A percentile compares a stretch with the other conserved stretches of the same genome.
phyloP scores from a whole-genome alignment of 2,797 vertebrate genomes.

The Holocentrus rufus region DNA sequence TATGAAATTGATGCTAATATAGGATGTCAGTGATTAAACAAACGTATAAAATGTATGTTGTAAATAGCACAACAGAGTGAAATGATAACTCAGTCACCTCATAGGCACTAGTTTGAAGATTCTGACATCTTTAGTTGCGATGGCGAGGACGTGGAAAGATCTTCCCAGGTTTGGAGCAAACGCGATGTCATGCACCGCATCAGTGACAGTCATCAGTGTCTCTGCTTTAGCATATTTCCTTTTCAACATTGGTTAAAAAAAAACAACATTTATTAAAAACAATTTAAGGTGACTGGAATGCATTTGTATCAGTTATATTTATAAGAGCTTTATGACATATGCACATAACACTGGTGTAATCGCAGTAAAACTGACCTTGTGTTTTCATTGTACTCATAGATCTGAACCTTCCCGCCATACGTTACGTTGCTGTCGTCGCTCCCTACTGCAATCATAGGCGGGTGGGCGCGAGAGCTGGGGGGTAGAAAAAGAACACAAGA shows the following conservation, averaged over 20 bases:
- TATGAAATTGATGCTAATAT: background rate
- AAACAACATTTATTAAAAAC: background rate
- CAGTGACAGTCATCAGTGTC: conserved; percentile 94
- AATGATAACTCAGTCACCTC: conserved; percentile 78
- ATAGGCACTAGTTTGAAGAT: conserved; percentile 97
- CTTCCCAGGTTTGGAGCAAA: conserved; percentile 97
- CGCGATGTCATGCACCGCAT: conserved; percentile 95
- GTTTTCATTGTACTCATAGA: conserved; percentile 99
- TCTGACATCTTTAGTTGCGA: conserved; percentile 97
- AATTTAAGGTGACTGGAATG: background rate
- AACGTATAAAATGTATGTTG: background rate
- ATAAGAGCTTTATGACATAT: background rate
- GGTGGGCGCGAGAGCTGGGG: conserved; percentile 91
- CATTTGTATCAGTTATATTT: background rate
- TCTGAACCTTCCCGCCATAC: conserved; percentile 94
- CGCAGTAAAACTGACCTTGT: conserved; percentile 82
- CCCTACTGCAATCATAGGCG: conserved; percentile 97
- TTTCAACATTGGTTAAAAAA: background rate
- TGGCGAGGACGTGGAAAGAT: conserved; percentile 95
- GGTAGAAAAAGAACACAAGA: background rate
- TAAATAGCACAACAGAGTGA: background rate
- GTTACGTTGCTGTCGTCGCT: conserved; percentile 94
- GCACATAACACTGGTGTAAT: background rate
- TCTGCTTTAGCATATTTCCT: conserved; percentile 98
- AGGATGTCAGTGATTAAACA: background rate